phyloP scores from a whole-genome alignment of 2,113 vertebrate genomes.

The Lethenteron reissneri region DNA sequence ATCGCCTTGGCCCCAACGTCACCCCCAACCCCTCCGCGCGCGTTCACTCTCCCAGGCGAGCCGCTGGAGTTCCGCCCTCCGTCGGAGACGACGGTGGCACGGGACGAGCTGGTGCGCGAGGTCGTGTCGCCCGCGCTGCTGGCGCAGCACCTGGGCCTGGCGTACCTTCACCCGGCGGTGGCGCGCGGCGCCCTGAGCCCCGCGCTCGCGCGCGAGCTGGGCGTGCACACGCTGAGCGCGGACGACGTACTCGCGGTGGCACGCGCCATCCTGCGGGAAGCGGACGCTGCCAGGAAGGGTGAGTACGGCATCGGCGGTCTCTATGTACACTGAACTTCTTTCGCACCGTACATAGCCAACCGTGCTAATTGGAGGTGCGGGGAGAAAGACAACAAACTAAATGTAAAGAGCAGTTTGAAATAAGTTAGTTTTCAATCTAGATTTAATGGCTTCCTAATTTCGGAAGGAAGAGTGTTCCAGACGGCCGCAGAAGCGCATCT shows the following conservation, averaged over 20 bases:
- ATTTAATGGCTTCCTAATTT: too few species aligned
- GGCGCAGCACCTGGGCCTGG: conserved; percentile 26
- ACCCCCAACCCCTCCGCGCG: too few species aligned
- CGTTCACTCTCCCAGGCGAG: conserved; percentile 18
- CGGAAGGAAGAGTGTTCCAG: too few species aligned
- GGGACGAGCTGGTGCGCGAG: conserved; percentile 27
- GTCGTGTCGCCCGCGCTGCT: conserved; percentile 27
- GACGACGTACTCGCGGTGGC: conserved; percentile 28
- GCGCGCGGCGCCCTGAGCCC: conserved; percentile 17
- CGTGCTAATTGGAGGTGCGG: too few species aligned
- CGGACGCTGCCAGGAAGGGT: conserved; percentile 10
- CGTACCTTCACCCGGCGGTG: conserved; percentile 30
- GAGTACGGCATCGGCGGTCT: not conserved
- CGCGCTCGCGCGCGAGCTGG: conserved; percentile 27
- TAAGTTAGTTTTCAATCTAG: too few species aligned
- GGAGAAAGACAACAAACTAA: too few species aligned
- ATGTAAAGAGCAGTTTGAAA: too few species aligned
- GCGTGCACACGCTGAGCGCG: conserved; percentile 24
- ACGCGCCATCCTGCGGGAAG: conserved; percentile 27
- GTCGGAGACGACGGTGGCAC: conserved; percentile 31
- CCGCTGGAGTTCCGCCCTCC: conserved; percentile 26
- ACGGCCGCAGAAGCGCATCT: too few species aligned
- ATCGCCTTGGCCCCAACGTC: too few species aligned
- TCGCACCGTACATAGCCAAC: too few species aligned
- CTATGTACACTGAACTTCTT: too few species aligned